Evolutionary conservation across 2,888 invertebrate genomes (phyloP).

Genomic region (Acronicta aceris): DNA sequence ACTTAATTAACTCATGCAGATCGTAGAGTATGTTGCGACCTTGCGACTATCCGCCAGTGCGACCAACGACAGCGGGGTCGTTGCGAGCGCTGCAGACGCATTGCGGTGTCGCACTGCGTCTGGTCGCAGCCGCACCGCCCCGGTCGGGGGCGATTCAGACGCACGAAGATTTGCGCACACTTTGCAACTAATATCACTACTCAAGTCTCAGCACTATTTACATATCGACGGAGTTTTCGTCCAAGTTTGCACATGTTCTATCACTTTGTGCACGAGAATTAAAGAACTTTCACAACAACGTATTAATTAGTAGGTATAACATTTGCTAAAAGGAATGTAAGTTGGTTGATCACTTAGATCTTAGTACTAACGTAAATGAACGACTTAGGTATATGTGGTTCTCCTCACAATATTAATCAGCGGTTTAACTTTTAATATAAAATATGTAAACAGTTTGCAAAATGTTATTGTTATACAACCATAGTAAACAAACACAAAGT

Average conservation of each 20-base stretch:
- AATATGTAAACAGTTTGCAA: too few species aligned
- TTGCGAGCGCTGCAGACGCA: conserved; percentile 47
- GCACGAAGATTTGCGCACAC: conserved; percentile 1
- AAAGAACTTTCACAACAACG: neutral
- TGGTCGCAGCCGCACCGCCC: conserved; percentile 17
- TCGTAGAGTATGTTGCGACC: neutral
- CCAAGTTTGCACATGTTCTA: neutral
- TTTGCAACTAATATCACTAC: conserved; percentile 21
- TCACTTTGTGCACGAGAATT: neutral
- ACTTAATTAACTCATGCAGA: too few species aligned
- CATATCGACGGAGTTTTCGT: conserved; percentile 18
- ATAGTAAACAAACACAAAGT: too few species aligned
- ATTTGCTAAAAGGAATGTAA: too few species aligned
- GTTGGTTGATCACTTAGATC: too few species aligned
- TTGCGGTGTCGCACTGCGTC: conserved; percentile 60
- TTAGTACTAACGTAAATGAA: too few species aligned
- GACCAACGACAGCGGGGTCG: neutral
- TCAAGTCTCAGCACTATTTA: conserved; percentile 26
- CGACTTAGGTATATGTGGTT: too few species aligned
- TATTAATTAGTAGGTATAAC: neutral
- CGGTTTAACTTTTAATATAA: too few species aligned
- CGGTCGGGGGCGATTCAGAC: neutral
- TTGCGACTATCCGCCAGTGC: neutral
- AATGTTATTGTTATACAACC: too few species aligned
- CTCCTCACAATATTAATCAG: too few species aligned